These are phyloP conservation scores for Acropora tenuis DNA, from an alignment of 64 coral and sea anemone species.

Conservation along the genomic window DNA sequence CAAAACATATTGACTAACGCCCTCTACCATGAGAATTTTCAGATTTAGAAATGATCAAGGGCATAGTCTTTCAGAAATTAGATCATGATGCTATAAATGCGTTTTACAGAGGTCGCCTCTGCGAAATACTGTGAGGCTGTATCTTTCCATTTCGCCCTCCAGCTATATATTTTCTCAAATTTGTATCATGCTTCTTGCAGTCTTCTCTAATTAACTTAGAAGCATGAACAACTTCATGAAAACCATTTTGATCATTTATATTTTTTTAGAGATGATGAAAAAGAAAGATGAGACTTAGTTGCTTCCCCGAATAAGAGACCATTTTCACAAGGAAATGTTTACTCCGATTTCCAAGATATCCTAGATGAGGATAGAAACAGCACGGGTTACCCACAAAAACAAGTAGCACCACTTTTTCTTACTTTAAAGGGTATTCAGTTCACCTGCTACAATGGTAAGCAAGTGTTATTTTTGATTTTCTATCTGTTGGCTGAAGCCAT, in stretches of 20 bases:
- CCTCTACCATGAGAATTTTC: background rate
- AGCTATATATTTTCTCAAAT: background rate
- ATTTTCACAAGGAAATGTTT: too few relatives aligned
- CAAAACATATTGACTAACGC: background rate
- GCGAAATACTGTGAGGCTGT: background rate
- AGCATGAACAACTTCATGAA: too few relatives aligned
- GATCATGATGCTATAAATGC: constrained; percentile 8
- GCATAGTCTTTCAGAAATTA: constrained; percentile 20
- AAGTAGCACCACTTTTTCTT: background rate
- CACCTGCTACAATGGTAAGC: background rate
- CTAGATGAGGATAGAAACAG: too few relatives aligned
- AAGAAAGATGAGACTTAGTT: too few relatives aligned
- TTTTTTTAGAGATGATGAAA: too few relatives aligned
- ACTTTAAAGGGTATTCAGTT: background rate
- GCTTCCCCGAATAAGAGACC: too few relatives aligned
- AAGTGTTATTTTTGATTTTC: too few relatives aligned
- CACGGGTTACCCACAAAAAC: background rate
- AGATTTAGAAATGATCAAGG: constrained; percentile 39
- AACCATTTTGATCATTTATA: too few relatives aligned
- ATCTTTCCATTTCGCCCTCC: background rate
- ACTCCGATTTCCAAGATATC: too few relatives aligned
- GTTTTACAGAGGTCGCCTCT: background rate
- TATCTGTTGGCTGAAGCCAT: too few relatives aligned
- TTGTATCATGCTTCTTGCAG: background rate
- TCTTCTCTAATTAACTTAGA: too few relatives aligned